phyloP scores from a whole-genome alignment of 2,797 vertebrate species.

The Huso huso region DNA sequence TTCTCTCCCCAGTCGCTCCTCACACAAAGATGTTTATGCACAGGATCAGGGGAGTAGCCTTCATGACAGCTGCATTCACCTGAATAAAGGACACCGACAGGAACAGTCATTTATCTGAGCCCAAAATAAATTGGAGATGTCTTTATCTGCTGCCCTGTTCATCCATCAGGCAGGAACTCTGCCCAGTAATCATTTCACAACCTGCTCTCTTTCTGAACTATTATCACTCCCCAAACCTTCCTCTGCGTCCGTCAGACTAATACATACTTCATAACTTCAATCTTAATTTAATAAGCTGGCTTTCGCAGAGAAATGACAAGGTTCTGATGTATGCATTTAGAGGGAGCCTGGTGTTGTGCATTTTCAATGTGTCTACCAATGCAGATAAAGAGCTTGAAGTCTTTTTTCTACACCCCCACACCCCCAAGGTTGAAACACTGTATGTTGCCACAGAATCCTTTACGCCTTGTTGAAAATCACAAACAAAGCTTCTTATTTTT shows the following conservation, averaged over 20 bases:
- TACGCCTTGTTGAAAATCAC: no score
- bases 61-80: constrained; percentile 97
- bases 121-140: constrained; percentile 23
- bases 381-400: no score
- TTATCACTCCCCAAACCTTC: constrained; percentile 13
- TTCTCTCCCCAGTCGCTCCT: constrained; percentile 95
- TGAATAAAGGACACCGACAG: constrained; percentile 34
- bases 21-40: constrained; percentile 83
- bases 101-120: constrained; percentile 32
- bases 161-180: constrained; percentile 15
- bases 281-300: no score
- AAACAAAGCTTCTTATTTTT: no score
- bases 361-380: no score
- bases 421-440: no score
- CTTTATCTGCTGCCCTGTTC: not conserved
- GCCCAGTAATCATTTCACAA: constrained; percentile 23
- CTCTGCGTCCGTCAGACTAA: not conserved
- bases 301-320: no score
- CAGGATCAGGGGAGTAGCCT: constrained; percentile 83
- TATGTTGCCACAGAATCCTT: no score
- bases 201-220: constrained; percentile 20
- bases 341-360: no score
- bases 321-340: no score
- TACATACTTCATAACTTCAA: no score
- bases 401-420: no score